Evolutionary conservation across 2,888 invertebrate species (phyloP).

Genomic region (Brachyopa scutellaris): DNA sequence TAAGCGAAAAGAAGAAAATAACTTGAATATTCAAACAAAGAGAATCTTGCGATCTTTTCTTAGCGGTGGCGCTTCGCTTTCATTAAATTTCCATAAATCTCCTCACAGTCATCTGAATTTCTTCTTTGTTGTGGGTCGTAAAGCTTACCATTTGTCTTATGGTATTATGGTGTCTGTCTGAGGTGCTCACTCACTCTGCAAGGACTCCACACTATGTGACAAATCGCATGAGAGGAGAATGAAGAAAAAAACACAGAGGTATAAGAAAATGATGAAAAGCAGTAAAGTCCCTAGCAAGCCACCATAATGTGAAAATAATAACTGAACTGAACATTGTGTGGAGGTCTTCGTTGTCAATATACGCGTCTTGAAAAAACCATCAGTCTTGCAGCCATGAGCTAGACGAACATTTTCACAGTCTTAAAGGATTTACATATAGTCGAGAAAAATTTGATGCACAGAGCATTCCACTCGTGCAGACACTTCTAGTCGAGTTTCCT

Average conservation of each 20-base stretch:
- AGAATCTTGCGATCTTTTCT: conserved; percentile 25
- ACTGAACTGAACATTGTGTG: not conserved
- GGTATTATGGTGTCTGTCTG: conserved; percentile 50
- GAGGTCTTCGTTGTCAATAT: not conserved
- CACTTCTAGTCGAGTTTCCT: no score
- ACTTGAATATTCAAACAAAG: conserved; percentile 16
- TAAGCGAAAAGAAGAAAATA: conserved; percentile 8
- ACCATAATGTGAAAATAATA: conserved; percentile 44
- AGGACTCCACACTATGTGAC: conserved; percentile 7
- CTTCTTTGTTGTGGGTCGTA: conserved; percentile 51
- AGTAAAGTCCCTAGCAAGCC: conserved; percentile 21
- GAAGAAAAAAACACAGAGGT: not conserved
- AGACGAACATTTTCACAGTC: not conserved
- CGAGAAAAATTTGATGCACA: not conserved
- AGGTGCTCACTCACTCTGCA: conserved; percentile 3
- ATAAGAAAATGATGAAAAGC: conserved; percentile 18
- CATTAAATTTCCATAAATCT: conserved; percentile 64
- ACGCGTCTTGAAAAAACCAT: conserved; percentile 11
- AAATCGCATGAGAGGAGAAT: conserved; percentile 8
- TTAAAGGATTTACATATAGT: not conserved
- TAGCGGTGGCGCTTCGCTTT: conserved; percentile 20
- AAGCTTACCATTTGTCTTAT: conserved; percentile 56
- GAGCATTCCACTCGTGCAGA: no score
- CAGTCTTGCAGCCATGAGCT: conserved; percentile 1
- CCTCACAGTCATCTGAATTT: conserved; percentile 42